Evolutionary conservation across 2,113 vertebrate species (phyloP).

Genomic region (Oryzias celebensis): DNA sequence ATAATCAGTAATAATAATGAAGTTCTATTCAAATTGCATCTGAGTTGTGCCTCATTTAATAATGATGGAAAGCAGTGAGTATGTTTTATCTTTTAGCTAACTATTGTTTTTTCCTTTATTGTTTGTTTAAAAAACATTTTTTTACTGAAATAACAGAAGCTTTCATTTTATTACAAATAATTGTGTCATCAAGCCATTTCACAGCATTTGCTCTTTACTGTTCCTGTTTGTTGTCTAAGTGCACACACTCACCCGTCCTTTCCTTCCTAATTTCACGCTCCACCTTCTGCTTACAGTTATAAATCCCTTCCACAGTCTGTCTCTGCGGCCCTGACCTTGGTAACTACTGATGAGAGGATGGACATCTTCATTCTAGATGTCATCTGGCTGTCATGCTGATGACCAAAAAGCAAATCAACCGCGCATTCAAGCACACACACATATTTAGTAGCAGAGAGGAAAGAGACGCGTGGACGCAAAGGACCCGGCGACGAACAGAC

Average conservation of each 20-base stretch:
- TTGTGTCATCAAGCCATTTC: slow-evolving; percentile 1
- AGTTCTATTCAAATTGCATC: too few relatives aligned
- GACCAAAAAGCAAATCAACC: slow-evolving; percentile 34
- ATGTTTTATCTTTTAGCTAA: too few relatives aligned
- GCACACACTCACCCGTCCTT: slow-evolving; percentile 19
- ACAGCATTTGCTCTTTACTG: slow-evolving; percentile 2
- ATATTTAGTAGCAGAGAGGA: not conserved
- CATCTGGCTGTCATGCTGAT: slow-evolving; percentile 41
- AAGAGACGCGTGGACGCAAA: not conserved
- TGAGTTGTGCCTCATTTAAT: too few relatives aligned
- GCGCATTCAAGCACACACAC: not conserved
- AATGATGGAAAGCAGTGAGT: too few relatives aligned
- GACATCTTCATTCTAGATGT: slow-evolving; percentile 50
- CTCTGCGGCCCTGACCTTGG: slow-evolving; percentile 55
- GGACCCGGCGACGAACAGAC: not conserved
- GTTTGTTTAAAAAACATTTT: not conserved
- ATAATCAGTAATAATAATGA: too few relatives aligned
- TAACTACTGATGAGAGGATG: slow-evolving; percentile 57
- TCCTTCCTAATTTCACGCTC: slow-evolving; percentile 24
- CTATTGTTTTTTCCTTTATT: too few relatives aligned
- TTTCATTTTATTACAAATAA: not conserved
- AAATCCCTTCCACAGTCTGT: slow-evolving; percentile 41
- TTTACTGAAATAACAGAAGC: not conserved
- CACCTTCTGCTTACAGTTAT: slow-evolving; percentile 38
- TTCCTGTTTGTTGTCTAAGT: not conserved